Evolutionary conservation across 1,140 invertebrate species (phyloP).

Genomic region (Drosophila prosaltans): DNA sequence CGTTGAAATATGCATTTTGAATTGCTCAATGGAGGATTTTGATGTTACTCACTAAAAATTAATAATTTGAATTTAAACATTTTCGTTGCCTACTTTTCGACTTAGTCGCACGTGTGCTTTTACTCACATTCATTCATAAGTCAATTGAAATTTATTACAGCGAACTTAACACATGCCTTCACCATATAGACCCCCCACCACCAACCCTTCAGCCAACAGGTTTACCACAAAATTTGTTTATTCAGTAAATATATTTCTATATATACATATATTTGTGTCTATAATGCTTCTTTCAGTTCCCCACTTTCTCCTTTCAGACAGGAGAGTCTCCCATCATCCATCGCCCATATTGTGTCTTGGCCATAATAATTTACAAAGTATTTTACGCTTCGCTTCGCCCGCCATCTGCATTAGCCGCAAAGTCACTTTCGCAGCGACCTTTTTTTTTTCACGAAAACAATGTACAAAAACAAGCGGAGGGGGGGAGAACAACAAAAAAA

Average conservation of each 20-base stretch:
- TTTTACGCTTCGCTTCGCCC: constrained; percentile 73
- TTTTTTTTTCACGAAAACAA: constrained; percentile 1
- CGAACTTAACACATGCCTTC: constrained; percentile 31
- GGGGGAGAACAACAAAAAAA: constrained; percentile 39
- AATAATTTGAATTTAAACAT: constrained; percentile 33
- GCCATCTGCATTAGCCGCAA: constrained; percentile 75
- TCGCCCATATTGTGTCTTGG: constrained; percentile 49
- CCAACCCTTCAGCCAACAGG: constrained; percentile 1
- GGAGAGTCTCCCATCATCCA: neutral
- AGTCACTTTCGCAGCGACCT: constrained; percentile 52
- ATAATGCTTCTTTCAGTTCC: neutral
- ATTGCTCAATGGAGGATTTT: constrained; percentile 13
- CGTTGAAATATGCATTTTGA: constrained; percentile 6
- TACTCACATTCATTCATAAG: constrained; percentile 54
- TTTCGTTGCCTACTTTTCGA: constrained; percentile 17
- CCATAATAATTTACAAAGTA: constrained; percentile 75
- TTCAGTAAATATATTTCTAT: neutral
- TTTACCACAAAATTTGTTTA: constrained; percentile 1
- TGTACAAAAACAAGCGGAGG: neutral
- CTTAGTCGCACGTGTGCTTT: constrained; percentile 46
- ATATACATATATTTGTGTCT: neutral
- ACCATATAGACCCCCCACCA: neutral
- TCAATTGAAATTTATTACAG: constrained; percentile 72
- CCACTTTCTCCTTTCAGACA: neutral
- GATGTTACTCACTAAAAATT: constrained; percentile 13